Conservation (phyloP, 1,140 invertebrate genomes). For the Steinernema feltiae region DNA sequence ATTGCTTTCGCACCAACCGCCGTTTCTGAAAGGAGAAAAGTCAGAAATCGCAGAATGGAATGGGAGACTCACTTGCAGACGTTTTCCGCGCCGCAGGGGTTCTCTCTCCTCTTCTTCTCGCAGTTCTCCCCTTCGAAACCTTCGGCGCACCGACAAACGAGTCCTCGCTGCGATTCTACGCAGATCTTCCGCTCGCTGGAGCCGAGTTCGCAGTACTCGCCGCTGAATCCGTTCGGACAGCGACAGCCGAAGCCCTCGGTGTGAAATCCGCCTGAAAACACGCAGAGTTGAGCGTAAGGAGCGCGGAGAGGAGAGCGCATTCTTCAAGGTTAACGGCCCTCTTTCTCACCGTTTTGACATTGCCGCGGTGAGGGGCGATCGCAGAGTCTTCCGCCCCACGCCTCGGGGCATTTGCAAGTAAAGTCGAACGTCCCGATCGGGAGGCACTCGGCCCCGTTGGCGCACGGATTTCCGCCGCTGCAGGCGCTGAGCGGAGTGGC, state of each 20-base stretch:
- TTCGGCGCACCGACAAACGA: neutral
- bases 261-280: neutral
- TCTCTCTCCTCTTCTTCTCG: neutral
- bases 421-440: neutral
- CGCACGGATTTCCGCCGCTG: neutral
- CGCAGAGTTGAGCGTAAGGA: neutral
- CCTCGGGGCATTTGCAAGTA: neutral
- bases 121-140: neutral
- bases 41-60: neutral
- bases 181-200: neutral
- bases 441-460: neutral
- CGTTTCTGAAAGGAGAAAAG: neutral
- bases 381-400: neutral
- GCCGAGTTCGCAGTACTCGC: neutral
- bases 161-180: neutral
- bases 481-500: neutral
- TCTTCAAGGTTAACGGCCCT: neutral
- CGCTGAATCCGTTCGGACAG: neutral
- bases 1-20: neutral
- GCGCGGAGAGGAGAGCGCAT: neutral
- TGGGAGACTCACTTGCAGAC: neutral
- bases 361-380: neutral
- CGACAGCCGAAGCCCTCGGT: neutral
- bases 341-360: conserved; percentile 4
- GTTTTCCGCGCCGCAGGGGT: neutral